Evolutionary conservation across 2,797 vertebrate genomes (phyloP).

Genomic region (Parauchenoglanis ngamensis): DNA sequence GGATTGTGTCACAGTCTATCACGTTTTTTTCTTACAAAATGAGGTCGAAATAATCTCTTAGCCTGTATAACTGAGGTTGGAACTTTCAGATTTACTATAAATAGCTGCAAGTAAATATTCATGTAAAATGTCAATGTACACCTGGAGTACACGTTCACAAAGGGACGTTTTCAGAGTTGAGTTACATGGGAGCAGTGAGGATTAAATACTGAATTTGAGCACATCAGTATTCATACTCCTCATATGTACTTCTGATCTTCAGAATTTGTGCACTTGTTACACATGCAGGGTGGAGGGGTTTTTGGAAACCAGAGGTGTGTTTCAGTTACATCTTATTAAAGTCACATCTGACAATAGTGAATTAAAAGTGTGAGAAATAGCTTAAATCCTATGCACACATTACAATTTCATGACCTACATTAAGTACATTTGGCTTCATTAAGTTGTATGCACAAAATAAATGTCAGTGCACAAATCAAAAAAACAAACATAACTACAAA

Average conservation of each 20-base stretch:
- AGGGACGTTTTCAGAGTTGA: neutral
- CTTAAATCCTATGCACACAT: neutral
- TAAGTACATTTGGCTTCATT: neutral
- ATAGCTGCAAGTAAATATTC: neutral
- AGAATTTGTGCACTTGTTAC: neutral
- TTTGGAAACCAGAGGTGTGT: neutral
- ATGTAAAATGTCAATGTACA: neutral
- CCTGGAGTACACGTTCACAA: neutral
- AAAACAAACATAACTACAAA: neutral
- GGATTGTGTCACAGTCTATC: constrained; percentile 37
- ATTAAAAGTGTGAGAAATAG: neutral
- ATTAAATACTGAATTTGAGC: neutral
- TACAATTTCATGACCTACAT: neutral
- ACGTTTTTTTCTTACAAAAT: neutral
- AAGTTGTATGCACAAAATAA: neutral
- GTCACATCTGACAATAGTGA: neutral
- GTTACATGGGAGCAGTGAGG: no score
- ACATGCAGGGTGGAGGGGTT: neutral
- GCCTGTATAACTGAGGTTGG: neutral
- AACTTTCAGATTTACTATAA: neutral
- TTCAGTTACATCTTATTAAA: neutral
- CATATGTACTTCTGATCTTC: neutral
- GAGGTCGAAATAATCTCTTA: neutral
- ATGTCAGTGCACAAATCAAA: neutral
- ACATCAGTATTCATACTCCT: no score